Percentiles rank a stretch among this genome's conserved stretches.
Conservation (phyloP, 1,140 invertebrate genomes). For the Drosophila cardini region DNA sequence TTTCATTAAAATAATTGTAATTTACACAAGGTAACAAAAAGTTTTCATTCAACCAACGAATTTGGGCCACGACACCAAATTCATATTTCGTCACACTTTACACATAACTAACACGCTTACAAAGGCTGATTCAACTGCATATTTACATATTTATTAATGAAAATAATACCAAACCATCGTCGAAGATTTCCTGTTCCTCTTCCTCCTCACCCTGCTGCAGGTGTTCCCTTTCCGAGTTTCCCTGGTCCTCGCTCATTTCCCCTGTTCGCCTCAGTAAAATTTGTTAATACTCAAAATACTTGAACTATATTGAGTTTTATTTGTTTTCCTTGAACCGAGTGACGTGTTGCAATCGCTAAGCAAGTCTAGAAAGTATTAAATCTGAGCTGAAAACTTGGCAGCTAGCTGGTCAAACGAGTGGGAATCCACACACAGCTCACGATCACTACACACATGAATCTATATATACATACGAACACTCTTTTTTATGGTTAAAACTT, state of each 20-base stretch:
- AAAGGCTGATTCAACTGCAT: neutral
- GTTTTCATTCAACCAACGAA: conserved; percentile 36
- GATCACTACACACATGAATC: conserved; percentile 29
- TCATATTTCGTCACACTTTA: conserved; percentile 56
- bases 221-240: conserved; percentile 18
- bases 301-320: conserved; percentile 17
- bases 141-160: conserved; percentile 12
- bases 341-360: conserved; percentile 74
- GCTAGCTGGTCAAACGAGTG: conserved; percentile 74
- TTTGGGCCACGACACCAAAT: conserved; percentile 76
- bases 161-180: conserved; percentile 66
- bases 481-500: conserved; percentile 64
- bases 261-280: neutral
- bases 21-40: neutral
- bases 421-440: conserved; percentile 46
- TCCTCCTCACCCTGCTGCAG: conserved; percentile 42
- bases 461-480: conserved; percentile 15
- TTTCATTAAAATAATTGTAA: neutral
- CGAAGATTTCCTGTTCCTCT: conserved; percentile 71
- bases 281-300: conserved; percentile 10
- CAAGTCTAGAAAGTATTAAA: conserved; percentile 79
- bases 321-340: conserved; percentile 54
- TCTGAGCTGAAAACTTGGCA: conserved; percentile 49
- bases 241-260: conserved; percentile 59
- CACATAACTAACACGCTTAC: conserved; percentile 9